Evolutionary conservation across 2,888 invertebrate genomes (phyloP).

Genomic region (Drosophila tanythrix): DNA sequence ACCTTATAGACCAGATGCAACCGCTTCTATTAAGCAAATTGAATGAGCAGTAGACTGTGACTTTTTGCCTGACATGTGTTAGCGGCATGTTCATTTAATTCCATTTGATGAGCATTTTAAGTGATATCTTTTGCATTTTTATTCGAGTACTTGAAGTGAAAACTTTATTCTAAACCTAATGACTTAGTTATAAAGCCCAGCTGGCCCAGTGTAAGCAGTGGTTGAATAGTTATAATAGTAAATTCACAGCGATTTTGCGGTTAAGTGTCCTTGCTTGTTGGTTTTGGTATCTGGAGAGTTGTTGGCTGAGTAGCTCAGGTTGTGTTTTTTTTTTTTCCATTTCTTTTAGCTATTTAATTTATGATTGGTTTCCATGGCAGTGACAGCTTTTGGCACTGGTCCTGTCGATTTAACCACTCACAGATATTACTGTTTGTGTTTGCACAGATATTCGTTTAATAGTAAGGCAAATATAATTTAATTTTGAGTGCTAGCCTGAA

Average conservation of each 20-base stretch:
- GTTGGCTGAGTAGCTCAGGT: slow-evolving; percentile 32
- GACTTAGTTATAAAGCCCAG: slow-evolving; percentile 54
- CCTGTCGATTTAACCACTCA: slow-evolving; percentile 9
- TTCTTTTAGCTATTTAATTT: slow-evolving; percentile 52
- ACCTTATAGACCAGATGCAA: slow-evolving; percentile 10
- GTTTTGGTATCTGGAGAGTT: slow-evolving; percentile 31
- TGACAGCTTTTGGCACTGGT: slow-evolving; percentile 28
- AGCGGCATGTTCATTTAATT: slow-evolving; percentile 28
- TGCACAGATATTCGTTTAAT: slow-evolving; percentile 5
- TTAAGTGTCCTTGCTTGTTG: slow-evolving; percentile 54
- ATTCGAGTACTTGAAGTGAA: not conserved
- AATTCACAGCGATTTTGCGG: slow-evolving; percentile 55
- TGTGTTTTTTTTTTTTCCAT: slow-evolving; percentile 39
- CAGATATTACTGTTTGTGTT: slow-evolving; percentile 19
- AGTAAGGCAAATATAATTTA: slow-evolving; percentile 41
- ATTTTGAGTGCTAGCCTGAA: slow-evolving; percentile 34
- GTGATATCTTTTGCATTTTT: slow-evolving; percentile 11
- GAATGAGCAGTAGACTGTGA: slow-evolving; percentile 29
- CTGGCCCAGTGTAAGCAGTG: slow-evolving; percentile 33
- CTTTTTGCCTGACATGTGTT: slow-evolving; percentile 38
- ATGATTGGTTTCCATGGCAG: slow-evolving; percentile 49
- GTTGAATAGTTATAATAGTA: slow-evolving; percentile 29
- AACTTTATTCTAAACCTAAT: slow-evolving; percentile 23
- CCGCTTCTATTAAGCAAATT: slow-evolving; percentile 52
- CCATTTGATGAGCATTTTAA: slow-evolving; percentile 27